These are phyloP conservation scores for Corythucha ciliata DNA, from an alignment of 2,888 invertebrate species.

Conservation along the genomic window DNA sequence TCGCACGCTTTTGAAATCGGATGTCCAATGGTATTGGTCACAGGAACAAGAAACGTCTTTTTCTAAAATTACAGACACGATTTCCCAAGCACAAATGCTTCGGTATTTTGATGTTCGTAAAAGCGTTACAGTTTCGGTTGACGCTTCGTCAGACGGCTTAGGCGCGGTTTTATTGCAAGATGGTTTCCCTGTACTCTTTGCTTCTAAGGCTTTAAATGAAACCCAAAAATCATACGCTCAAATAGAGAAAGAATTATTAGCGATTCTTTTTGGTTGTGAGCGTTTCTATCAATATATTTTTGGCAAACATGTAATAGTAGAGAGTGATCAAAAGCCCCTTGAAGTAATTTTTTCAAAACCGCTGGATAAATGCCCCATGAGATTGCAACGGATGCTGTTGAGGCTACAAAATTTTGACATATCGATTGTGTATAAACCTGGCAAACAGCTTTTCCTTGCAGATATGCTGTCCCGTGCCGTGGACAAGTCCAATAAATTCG, in stretches of 20 bases:
- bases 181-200: conserved; percentile 38
- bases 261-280: conserved; percentile 23
- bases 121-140: conserved; percentile 36
- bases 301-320: conserved; percentile 20
- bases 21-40: conserved; percentile 23
- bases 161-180: conserved; percentile 38
- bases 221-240: conserved; percentile 39
- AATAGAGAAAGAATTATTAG: conserved; percentile 41
- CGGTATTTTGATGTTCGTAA: conserved; percentile 33
- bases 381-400: conserved; percentile 23
- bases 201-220: conserved; percentile 37
- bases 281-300: conserved; percentile 39
- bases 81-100: conserved; percentile 32
- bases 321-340: conserved; percentile 23
- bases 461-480: conserved; percentile 5
- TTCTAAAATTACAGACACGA: conserved; percentile 24
- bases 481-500: too few species aligned
- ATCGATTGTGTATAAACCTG: conserved; percentile 32
- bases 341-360: conserved; percentile 22
- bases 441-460: conserved; percentile 22
- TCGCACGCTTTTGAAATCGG: conserved; percentile 31
- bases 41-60: conserved; percentile 22
- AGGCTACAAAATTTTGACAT: conserved; percentile 23
- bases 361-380: conserved; percentile 18
- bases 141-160: conserved; percentile 31